phyloP scores from a whole-genome alignment of 2,113 vertebrate species.

The Oenanthe oenanthe region DNA sequence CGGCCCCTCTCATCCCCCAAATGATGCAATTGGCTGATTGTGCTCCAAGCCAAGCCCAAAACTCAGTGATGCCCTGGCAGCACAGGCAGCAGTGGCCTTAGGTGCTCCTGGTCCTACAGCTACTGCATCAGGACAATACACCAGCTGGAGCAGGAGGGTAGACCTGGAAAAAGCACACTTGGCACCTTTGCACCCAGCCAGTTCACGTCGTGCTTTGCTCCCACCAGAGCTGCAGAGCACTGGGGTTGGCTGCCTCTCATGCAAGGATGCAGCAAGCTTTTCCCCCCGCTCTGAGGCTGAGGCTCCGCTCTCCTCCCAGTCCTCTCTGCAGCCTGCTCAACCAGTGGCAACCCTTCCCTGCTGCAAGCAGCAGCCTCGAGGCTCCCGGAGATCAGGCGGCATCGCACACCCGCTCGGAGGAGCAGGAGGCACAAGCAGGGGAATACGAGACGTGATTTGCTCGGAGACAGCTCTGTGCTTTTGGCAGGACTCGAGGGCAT shows the following conservation, averaged over 20 bases:
- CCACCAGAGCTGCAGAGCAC: background rate
- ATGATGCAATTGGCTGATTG: background rate
- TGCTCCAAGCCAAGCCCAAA: background rate
- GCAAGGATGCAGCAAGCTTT: background rate
- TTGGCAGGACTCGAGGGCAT: constrained; percentile 65
- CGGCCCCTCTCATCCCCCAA: background rate
- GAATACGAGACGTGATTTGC: constrained; percentile 18
- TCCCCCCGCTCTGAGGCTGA: accelerated
- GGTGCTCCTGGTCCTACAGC: background rate
- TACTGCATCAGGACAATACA: background rate
- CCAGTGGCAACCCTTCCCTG: background rate
- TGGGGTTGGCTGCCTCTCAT: background rate
- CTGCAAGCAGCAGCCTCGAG: background rate
- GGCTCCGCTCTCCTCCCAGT: background rate
- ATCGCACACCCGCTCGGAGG: background rate
- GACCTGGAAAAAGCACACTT: background rate
- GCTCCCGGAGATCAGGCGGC: background rate
- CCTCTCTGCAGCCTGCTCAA: background rate
- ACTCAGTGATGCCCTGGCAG: background rate
- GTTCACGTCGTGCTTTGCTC: background rate
- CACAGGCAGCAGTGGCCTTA: background rate
- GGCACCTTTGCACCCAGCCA: background rate
- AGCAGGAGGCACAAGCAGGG: constrained; percentile 16
- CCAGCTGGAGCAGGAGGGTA: background rate
- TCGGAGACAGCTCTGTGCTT: constrained; percentile 50